Evolutionary conservation across 2,113 vertebrate species (phyloP).

Genomic region (Spilogale gracilis): DNA sequence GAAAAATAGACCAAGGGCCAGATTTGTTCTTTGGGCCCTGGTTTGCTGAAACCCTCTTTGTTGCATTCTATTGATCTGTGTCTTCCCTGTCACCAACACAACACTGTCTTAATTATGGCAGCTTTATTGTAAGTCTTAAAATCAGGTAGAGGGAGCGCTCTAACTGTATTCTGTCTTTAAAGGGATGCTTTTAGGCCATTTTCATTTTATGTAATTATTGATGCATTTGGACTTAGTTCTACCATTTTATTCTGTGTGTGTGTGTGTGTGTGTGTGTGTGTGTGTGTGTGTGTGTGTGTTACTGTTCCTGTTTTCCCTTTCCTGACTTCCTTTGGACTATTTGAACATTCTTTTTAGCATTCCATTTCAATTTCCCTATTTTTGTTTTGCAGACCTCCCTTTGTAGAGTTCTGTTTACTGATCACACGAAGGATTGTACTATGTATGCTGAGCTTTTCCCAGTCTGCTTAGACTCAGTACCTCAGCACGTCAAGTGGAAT

Average conservation of each 20-base stretch:
- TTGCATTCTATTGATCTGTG: neutral
- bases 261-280: neutral
- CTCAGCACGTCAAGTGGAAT: neutral
- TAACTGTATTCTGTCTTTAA: neutral
- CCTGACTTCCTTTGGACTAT: neutral
- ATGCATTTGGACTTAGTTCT: neutral
- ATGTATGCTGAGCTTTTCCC: neutral
- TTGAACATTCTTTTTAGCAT: neutral
- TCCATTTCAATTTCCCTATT: neutral
- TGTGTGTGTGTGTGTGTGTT: neutral
- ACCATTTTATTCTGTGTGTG: neutral
- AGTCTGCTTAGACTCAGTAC: neutral
- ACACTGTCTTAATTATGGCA: neutral
- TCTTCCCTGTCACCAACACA: neutral
- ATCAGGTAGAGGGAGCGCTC: neutral
- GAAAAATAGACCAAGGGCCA: neutral
- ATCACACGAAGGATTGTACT: neutral
- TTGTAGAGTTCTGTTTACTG: neutral
- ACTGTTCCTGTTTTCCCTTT: neutral
- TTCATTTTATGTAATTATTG: slow-evolving; percentile 39
- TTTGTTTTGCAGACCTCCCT: neutral
- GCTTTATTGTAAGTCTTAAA: slow-evolving; percentile 51
- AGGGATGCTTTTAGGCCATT: slow-evolving; percentile 47
- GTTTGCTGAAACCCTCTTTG: neutral
- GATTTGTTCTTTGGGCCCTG: neutral